Percentiles rank a stretch among this genome's conserved stretches.
Evolutionary conservation across 2,888 invertebrate species (phyloP).

Genomic region (Carterocephalus palaemon): DNA sequence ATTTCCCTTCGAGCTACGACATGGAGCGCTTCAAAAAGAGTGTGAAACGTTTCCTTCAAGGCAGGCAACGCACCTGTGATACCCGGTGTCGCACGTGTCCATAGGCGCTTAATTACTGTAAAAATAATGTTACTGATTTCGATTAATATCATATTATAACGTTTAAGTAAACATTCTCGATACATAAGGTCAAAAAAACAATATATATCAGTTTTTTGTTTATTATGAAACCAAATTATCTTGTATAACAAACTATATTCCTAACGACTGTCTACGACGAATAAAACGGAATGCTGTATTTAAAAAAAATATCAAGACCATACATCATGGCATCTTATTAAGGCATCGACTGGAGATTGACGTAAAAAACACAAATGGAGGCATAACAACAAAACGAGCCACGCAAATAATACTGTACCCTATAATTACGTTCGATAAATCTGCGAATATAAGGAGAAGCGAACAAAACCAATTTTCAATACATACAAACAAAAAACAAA

Average conservation of each 20-base stretch:
- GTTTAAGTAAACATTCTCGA: too few species aligned
- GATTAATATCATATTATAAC: background rate
- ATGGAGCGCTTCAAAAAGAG: too few species aligned
- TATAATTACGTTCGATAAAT: constrained; percentile 64
- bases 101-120: too few species aligned
- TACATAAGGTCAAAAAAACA: too few species aligned
- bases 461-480: constrained; percentile 46
- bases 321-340: constrained; percentile 38
- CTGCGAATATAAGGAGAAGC: constrained; percentile 38
- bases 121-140: too few species aligned
- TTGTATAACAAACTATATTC: constrained; percentile 3
- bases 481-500: constrained; percentile 39
- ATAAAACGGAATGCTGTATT: constrained; percentile 33
- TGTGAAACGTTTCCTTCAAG: too few species aligned
- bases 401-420: constrained; percentile 44
- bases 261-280: constrained; percentile 26
- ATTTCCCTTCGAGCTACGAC: too few species aligned
- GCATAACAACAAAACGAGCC: constrained; percentile 36
- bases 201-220: constrained; percentile 12
- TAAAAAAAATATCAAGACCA: constrained; percentile 34
- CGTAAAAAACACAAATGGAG: constrained; percentile 32
- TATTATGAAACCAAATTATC: constrained; percentile 17
- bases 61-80: too few species aligned
- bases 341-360: constrained; percentile 36
- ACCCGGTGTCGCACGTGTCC: too few species aligned